These are phyloP conservation scores for Knipowitschia caucasica DNA, from an alignment of 2,797 vertebrate species.

Conservation along the genomic window DNA sequence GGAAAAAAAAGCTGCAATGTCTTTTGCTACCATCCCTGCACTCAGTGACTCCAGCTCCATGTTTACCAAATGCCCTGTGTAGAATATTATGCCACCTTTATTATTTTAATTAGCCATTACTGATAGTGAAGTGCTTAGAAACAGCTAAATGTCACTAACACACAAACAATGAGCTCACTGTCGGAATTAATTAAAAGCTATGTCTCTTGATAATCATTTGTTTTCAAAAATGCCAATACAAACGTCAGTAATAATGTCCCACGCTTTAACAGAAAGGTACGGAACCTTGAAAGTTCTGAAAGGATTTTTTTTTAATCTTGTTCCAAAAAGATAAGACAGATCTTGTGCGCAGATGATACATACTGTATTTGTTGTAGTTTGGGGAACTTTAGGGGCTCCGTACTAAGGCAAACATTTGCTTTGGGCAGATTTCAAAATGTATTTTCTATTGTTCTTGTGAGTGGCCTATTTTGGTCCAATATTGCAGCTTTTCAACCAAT, in stretches of 20 bases:
- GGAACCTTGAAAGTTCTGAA: no score
- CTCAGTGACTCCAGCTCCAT: not conserved
- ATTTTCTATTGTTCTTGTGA: no score
- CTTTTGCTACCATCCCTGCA: not conserved
- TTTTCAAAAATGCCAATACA: constrained; percentile 27
- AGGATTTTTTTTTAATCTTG: no score
- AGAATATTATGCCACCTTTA: not conserved
- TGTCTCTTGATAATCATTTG: constrained; percentile 31
- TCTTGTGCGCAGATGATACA: no score
- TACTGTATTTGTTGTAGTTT: no score
- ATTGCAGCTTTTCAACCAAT: no score
- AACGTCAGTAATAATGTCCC: constrained; percentile 15
- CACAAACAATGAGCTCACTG: constrained; percentile 5
- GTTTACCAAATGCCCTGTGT: not conserved
- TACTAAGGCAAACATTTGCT: no score
- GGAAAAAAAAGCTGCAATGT: not conserved
- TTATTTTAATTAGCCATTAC: constrained; percentile 1
- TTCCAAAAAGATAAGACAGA: no score
- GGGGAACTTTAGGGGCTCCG: no score
- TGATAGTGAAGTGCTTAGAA: constrained; percentile 1
- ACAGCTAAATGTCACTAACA: constrained; percentile 3
- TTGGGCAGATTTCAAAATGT: no score
- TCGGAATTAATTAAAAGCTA: constrained; percentile 37
- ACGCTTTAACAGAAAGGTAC: constrained; percentile 28
- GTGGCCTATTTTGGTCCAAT: no score